A percentile compares a stretch with the other conserved stretches of the same genome.
Conservation (phyloP, 2,113 vertebrate genomes). For the Istiophorus platypterus region DNA sequence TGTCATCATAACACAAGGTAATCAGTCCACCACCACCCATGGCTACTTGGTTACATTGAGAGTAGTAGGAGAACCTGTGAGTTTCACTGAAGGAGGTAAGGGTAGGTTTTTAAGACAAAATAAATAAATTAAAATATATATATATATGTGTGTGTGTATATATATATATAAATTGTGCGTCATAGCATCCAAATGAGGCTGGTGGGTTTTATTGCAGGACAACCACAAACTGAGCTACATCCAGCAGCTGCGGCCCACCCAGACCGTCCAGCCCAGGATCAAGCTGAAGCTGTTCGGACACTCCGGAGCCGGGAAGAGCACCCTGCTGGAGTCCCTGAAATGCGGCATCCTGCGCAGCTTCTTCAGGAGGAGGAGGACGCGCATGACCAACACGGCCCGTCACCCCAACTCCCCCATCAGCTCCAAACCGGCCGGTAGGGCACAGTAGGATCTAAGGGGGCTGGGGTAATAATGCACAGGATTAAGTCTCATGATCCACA, state of each 20-base stretch:
- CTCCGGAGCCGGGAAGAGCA: slow-evolving; percentile 91
- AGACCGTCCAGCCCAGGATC: slow-evolving; percentile 89
- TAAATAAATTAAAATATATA: too few relatives aligned
- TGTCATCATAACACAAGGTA: too few relatives aligned
- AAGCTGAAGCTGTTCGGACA: slow-evolving; percentile 97
- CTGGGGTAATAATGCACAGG: not conserved
- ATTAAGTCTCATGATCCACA: slow-evolving; percentile 1
- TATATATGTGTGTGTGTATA: too few relatives aligned
- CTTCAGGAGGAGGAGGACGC: slow-evolving; percentile 92
- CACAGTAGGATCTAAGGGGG: not conserved
- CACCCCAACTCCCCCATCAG: slow-evolving; percentile 93
- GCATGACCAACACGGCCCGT: slow-evolving; percentile 87
- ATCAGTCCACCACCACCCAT: too few relatives aligned
- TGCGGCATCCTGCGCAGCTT: slow-evolving; percentile 96
- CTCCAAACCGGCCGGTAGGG: slow-evolving; percentile 91
- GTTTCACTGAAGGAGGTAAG: too few relatives aligned
- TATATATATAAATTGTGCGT: too few relatives aligned
- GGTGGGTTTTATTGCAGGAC: slow-evolving; percentile 84
- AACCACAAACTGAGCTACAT: slow-evolving; percentile 90
- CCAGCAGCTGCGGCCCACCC: slow-evolving; percentile 92
- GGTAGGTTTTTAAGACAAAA: too few relatives aligned
- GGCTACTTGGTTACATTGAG: too few relatives aligned
- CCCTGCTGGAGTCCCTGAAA: slow-evolving; percentile 95
- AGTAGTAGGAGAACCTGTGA: too few relatives aligned
- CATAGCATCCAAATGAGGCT: too few relatives aligned